Percentiles rank a stretch among this genome's conserved stretches.
These are phyloP conservation scores for Pitta sordida DNA, from an alignment of 2,113 vertebrate genomes.

Conservation along the genomic window DNA sequence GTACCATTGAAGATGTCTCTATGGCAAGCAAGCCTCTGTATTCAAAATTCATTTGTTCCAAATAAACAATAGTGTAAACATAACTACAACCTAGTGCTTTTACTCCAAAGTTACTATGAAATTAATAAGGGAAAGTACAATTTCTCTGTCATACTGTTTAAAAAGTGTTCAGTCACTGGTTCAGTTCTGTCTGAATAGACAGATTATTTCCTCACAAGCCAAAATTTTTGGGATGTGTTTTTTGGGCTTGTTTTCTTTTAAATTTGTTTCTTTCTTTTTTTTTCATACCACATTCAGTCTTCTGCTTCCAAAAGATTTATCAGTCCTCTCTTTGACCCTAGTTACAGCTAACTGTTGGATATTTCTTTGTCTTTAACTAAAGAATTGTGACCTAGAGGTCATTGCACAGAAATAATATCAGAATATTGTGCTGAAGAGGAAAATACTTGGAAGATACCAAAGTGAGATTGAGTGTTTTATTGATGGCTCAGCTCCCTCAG, in stretches of 20 bases:
- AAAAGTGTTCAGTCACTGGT: background rate
- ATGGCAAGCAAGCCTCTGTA: background rate
- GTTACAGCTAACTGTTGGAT: background rate
- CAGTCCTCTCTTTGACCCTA: background rate
- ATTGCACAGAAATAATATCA: constrained; percentile 31
- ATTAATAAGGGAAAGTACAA: background rate
- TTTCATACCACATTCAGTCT: background rate
- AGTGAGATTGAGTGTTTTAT: constrained; percentile 37
- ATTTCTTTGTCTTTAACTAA: background rate
- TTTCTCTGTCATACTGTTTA: background rate
- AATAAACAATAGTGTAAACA: background rate
- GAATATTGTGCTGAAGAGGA: constrained; percentile 27
- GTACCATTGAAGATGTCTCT: background rate
- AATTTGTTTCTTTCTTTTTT: background rate
- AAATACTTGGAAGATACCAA: constrained; percentile 29
- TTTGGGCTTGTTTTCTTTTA: accelerated
- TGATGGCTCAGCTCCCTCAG: constrained; percentile 6
- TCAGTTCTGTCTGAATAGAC: background rate
- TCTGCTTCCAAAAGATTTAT: background rate
- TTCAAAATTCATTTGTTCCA: background rate
- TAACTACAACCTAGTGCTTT: background rate
- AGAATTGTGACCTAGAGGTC: background rate
- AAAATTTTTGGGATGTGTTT: background rate
- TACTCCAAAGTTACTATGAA: background rate
- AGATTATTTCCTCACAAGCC: background rate